These are phyloP conservation scores for Pedionomus torquatus DNA, from an alignment of 2,113 vertebrate species.

Conservation along the genomic window DNA sequence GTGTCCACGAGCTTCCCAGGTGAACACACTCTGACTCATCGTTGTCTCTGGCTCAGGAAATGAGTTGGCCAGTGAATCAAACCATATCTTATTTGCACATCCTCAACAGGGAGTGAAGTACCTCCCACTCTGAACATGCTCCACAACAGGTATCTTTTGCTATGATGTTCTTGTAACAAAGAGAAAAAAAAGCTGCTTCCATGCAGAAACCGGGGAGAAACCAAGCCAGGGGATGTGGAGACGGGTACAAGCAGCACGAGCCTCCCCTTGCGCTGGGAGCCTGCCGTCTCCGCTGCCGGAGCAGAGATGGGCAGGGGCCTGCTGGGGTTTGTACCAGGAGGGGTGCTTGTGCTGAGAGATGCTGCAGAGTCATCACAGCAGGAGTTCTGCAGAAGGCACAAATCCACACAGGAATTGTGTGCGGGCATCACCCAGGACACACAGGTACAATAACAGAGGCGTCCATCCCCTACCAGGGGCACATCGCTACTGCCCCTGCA, in stretches of 20 bases:
- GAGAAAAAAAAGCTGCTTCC: neutral
- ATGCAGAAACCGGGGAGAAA: neutral
- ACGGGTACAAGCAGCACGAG: neutral
- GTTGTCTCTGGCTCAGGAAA: accelerated
- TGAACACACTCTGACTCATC: neutral
- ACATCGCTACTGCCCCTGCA: accelerated
- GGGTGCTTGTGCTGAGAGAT: neutral
- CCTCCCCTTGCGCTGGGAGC: accelerated
- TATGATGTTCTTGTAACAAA: neutral
- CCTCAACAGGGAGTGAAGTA: neutral
- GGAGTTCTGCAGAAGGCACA: neutral
- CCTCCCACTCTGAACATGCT: accelerated
- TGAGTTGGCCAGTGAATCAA: neutral
- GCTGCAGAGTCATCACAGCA: neutral
- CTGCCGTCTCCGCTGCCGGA: neutral
- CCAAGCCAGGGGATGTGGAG: no score
- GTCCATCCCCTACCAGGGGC: neutral
- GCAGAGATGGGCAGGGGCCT: neutral
- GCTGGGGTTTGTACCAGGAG: accelerated
- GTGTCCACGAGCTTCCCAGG: neutral
- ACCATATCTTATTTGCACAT: neutral
- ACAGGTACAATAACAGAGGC: accelerated
- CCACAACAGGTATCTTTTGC: neutral
- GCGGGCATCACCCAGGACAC: no score
- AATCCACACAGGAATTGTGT: neutral